Conservation (phyloP, 2,888 invertebrate species). For the Cheilosia grossa region DNA sequence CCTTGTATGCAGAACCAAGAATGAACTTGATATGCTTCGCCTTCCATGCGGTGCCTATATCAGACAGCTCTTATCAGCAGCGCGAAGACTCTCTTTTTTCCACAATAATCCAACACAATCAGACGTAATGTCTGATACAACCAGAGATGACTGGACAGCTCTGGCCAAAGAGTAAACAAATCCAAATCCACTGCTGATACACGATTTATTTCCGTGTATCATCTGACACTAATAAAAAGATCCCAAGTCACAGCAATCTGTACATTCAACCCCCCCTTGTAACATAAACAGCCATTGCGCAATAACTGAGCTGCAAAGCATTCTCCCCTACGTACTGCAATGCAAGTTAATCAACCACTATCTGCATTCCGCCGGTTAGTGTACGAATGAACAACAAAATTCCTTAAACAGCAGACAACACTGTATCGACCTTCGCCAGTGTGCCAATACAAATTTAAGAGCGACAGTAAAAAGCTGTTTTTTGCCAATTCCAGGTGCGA, state of each 20-base stretch:
- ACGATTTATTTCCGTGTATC: no score
- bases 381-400: slow-evolving; percentile 11
- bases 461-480: neutral
- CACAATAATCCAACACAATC: neutral
- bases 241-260: neutral
- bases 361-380: neutral
- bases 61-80: neutral
- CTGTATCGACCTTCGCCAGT: slow-evolving; percentile 22
- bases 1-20: no score
- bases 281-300: neutral
- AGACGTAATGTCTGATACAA: no score
- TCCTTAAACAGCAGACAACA: neutral
- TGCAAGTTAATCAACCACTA: neutral
- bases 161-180: no score
- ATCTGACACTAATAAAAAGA: no score
- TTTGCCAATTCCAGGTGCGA: slow-evolving; percentile 23
- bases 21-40: no score
- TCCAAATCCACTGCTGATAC: no score
- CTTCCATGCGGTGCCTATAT: no score
- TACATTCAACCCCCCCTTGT: neutral
- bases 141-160: no score
- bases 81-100: neutral
- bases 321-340: slow-evolving; percentile 8
- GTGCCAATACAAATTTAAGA: neutral
- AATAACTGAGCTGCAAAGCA: slow-evolving; percentile 4